Evolutionary conservation across 2,888 invertebrate species (phyloP).

Genomic region (Ichneumoninae sp.): DNA sequence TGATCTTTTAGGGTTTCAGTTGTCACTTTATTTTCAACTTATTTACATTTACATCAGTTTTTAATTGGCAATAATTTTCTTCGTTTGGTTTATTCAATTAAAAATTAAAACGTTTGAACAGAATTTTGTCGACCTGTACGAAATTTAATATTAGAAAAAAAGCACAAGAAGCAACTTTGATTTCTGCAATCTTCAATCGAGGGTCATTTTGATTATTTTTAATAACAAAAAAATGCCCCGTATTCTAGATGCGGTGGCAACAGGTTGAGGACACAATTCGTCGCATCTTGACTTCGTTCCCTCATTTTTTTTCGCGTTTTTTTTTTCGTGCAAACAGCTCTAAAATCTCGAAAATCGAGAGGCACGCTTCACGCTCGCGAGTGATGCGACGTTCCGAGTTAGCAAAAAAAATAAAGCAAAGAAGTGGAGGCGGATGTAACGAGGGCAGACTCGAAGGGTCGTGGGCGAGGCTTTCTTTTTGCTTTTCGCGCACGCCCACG

Average conservation of each 20-base stretch:
- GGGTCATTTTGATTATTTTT: neutral
- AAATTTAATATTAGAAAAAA: no score
- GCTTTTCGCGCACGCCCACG: neutral
- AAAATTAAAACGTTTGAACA: no score
- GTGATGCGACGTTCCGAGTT: neutral
- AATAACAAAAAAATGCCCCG: neutral
- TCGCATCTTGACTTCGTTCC: conserved; percentile 1
- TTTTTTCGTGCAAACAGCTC: neutral
- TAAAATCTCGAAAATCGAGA: conserved; percentile 8
- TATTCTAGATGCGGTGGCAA: neutral
- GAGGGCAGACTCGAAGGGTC: neutral
- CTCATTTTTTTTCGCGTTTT: neutral
- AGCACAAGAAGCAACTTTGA: no score
- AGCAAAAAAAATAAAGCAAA: neutral
- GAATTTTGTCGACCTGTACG: no score
- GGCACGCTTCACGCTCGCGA: neutral
- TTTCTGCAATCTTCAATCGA: neutral
- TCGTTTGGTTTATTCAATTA: no score
- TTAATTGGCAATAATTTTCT: no score
- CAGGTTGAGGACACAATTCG: neutral
- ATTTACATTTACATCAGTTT: no score
- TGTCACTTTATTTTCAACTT: no score
- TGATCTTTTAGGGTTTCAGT: no score
- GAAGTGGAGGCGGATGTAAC: neutral
- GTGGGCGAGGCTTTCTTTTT: conserved; percentile 10